Evolutionary conservation across 2,888 invertebrate species (phyloP).

Genomic region (Archaeoteleia sp.): DNA sequence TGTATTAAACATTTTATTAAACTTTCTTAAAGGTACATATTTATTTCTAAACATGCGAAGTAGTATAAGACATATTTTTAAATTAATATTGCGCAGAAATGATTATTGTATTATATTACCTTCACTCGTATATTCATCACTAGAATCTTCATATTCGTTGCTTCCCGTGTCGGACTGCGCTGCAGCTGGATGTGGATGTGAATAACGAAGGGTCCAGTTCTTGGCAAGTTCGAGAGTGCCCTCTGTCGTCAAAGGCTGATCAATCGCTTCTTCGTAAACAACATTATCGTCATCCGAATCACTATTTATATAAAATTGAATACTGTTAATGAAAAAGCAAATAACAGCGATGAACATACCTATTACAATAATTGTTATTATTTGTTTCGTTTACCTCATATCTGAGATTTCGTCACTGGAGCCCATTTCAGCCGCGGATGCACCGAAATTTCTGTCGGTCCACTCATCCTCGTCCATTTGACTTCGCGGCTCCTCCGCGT

Average conservation of each 20-base stretch:
- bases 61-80: slow-evolving; percentile 2
- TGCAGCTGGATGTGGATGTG: slow-evolving; percentile 68
- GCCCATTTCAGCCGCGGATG: slow-evolving; percentile 82
- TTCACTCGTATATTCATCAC: slow-evolving; percentile 74
- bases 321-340: too few species aligned
- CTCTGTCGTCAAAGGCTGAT: slow-evolving; percentile 80
- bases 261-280: slow-evolving; percentile 82
- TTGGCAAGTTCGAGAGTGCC: slow-evolving; percentile 83
- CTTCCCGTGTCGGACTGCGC: slow-evolving; percentile 75
- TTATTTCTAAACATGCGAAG: slow-evolving; percentile 21
- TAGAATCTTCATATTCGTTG: slow-evolving; percentile 76
- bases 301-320: slow-evolving; percentile 65
- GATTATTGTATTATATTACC: slow-evolving; percentile 64
- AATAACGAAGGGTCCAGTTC: slow-evolving; percentile 80
- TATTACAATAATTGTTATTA: too few species aligned
- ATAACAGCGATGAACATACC: too few species aligned
- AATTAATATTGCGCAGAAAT: too few species aligned
- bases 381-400: too few species aligned
- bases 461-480: slow-evolving; percentile 97
- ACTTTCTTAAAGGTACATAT: slow-evolving; percentile 47
- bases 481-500: slow-evolving; percentile 80
- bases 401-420: slow-evolving; percentile 81
- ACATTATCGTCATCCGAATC: slow-evolving; percentile 82
- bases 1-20: too few species aligned
- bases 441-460: slow-evolving; percentile 94